phyloP scores from a whole-genome alignment of 2,888 invertebrate genomes.

The Agrenia bidenticulata region DNA sequence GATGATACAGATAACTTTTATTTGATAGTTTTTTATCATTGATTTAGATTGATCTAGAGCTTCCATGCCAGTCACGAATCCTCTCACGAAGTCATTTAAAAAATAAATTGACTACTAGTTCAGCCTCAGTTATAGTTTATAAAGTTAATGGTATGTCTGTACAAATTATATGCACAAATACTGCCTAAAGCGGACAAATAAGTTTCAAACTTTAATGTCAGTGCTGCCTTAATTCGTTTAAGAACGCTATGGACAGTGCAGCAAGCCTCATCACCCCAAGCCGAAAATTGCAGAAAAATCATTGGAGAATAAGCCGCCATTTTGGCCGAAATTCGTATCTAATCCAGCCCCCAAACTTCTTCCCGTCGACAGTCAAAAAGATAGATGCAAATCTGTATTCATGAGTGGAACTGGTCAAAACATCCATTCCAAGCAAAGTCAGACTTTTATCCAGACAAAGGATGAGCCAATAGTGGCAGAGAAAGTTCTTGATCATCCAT shows the following conservation, averaged over 20 bases:
- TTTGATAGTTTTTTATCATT: too few relatives aligned
- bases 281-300: too few relatives aligned
- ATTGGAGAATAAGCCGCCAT: too few relatives aligned
- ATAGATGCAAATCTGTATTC: too few relatives aligned
- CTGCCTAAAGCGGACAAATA: too few relatives aligned
- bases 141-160: neutral
- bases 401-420: constrained; percentile 11
- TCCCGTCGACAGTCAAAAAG: too few relatives aligned
- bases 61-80: neutral
- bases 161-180: neutral
- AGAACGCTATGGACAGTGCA: neutral
- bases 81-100: too few relatives aligned
- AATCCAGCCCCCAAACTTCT: too few relatives aligned
- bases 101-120: neutral
- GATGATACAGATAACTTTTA: neutral
- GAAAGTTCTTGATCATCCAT: neutral
- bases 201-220: too few relatives aligned
- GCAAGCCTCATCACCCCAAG: neutral
- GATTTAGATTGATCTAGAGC: neutral
- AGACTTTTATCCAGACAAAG: constrained; percentile 6
- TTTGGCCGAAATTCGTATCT: too few relatives aligned
- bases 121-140: neutral
- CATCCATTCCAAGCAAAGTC: constrained; percentile 12
- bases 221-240: too few relatives aligned
- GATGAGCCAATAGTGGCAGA: neutral